Conservation (phyloP, 2,888 invertebrate species). For the Priocnemis perturbator region DNA sequence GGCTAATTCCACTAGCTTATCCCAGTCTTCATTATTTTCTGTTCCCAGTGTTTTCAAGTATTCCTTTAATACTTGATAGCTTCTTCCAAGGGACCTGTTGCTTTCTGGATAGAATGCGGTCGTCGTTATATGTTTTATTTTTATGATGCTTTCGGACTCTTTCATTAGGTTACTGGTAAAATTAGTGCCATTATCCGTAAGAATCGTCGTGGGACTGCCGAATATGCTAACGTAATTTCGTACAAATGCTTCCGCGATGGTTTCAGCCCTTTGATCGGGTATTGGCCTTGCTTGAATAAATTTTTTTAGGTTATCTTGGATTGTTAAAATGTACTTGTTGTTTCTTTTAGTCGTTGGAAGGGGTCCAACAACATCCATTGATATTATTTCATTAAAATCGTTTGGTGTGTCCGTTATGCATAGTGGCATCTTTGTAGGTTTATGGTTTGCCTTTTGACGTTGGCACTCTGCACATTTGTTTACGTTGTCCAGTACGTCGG, state of each 20-base stretch:
- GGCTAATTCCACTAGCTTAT: too few relatives aligned
- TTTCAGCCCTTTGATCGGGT: not conserved
- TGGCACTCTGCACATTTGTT: too few relatives aligned
- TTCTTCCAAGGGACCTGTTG: not conserved
- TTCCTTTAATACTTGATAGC: not conserved
- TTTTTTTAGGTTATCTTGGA: constrained; percentile 11
- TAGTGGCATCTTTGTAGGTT: not conserved
- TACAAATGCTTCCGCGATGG: not conserved
- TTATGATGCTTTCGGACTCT: not conserved
- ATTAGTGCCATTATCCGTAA: not conserved
- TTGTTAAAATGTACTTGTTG: constrained; percentile 8
- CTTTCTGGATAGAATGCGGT: constrained; percentile 8
- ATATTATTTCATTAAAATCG: constrained; percentile 6
- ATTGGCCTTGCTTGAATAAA: not conserved
- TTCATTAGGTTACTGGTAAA: not conserved
- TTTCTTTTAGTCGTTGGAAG: not conserved
- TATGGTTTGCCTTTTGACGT: not conserved
- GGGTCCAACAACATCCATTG: constrained; percentile 8
- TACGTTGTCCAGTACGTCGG: too few relatives aligned
- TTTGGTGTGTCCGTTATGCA: constrained; percentile 1
- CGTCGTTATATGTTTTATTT: not conserved
- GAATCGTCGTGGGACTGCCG: not conserved
- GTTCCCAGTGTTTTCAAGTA: not conserved
- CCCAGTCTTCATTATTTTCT: too few relatives aligned
- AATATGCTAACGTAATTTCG: not conserved